Evolutionary conservation across 2,888 invertebrate genomes (phyloP).

Genomic region (Marronus borbonicus): DNA sequence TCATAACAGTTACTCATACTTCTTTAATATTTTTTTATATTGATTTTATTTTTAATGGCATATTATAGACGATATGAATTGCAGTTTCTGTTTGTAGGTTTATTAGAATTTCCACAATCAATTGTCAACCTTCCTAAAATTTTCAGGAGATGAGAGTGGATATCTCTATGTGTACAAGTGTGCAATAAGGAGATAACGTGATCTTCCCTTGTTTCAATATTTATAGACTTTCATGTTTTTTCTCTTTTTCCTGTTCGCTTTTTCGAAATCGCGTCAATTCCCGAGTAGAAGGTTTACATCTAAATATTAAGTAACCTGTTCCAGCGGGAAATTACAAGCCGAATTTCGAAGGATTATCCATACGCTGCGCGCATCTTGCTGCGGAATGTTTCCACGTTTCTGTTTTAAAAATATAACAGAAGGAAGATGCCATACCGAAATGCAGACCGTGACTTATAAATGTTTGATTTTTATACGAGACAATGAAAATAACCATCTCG

Average conservation of each 20-base stretch:
- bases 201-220: constrained; percentile 59
- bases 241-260: constrained; percentile 51
- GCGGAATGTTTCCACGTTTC: constrained; percentile 27
- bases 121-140: neutral
- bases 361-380: constrained; percentile 12
- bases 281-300: constrained; percentile 58
- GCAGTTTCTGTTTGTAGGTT: too few relatives aligned
- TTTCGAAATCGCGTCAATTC: constrained; percentile 58
- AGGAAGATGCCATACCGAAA: constrained; percentile 4
- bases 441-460: constrained; percentile 30
- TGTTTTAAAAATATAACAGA: constrained; percentile 17
- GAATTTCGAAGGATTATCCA: constrained; percentile 55
- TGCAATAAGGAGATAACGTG: constrained; percentile 50
- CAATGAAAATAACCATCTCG: constrained; percentile 44
- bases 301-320: constrained; percentile 61
- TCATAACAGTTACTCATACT: too few relatives aligned
- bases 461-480: constrained; percentile 45
- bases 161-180: neutral
- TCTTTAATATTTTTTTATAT: too few relatives aligned
- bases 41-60: too few relatives aligned
- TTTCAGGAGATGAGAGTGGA: neutral
- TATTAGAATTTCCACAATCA: neutral
- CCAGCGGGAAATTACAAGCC: constrained; percentile 60
- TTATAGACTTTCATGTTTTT: constrained; percentile 58
- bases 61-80: too few relatives aligned